These are phyloP conservation scores for Hofmannophila pseudospretella DNA, from an alignment of 2,888 invertebrate genomes.

Conservation along the genomic window DNA sequence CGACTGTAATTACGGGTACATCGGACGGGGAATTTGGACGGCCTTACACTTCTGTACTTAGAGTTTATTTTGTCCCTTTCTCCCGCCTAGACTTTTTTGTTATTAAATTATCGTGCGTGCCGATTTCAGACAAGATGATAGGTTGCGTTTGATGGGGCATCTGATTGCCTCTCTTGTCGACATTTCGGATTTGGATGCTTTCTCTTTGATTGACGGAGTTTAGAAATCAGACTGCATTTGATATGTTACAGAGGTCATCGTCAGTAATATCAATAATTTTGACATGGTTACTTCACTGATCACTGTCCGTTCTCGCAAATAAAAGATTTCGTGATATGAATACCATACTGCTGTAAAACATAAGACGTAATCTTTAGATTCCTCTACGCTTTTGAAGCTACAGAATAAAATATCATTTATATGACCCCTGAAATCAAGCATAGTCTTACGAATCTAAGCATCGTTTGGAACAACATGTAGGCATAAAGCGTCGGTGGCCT, in stretches of 20 bases:
- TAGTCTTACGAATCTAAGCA: too few species aligned
- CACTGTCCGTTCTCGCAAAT: too few species aligned
- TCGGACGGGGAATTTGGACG: conserved; percentile 27
- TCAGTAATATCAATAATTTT: conserved; percentile 9
- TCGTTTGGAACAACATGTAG: too few species aligned
- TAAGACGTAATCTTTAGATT: too few species aligned
- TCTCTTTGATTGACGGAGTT: conserved; percentile 73
- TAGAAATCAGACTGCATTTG: conserved; percentile 46
- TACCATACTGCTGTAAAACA: too few species aligned
- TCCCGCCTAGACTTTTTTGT: conserved; percentile 63
- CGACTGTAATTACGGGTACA: conserved; percentile 63
- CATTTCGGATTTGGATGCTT: conserved; percentile 63
- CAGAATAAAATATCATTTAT: too few species aligned
- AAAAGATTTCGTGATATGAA: too few species aligned
- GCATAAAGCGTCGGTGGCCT: too few species aligned
- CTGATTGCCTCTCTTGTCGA: conserved; percentile 77
- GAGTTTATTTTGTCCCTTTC: conserved; percentile 50
- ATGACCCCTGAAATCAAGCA: too few species aligned
- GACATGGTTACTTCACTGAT: too few species aligned
- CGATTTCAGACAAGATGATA: conserved; percentile 76
- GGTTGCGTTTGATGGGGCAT: conserved; percentile 70
- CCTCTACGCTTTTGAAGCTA: too few species aligned
- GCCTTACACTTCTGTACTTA: conserved; percentile 47
- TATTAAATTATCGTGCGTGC: conserved; percentile 77
- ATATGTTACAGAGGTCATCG: conserved; percentile 34